These are phyloP conservation scores for Spheniscus humboldti DNA, from an alignment of 2,797 vertebrate species.

Conservation along the genomic window DNA sequence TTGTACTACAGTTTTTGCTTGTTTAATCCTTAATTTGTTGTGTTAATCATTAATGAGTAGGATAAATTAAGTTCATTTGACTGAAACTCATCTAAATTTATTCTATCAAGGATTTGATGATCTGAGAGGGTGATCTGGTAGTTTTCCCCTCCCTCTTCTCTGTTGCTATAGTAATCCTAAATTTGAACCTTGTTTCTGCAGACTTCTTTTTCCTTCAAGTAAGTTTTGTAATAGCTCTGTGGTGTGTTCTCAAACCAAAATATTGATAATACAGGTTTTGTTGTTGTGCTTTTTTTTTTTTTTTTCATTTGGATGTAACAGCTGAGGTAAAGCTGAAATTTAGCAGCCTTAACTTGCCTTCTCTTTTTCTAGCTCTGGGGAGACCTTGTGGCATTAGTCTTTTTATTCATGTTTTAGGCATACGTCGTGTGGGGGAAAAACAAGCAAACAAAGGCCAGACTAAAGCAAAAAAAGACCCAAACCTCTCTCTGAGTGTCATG, in stretches of 20 bases:
- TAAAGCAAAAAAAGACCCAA: background rate
- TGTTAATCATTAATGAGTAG: background rate
- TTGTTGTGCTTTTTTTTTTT: background rate
- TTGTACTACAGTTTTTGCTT: background rate
- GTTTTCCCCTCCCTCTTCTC: background rate
- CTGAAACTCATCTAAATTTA: background rate
- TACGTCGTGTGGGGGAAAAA: background rate
- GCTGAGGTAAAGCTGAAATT: background rate
- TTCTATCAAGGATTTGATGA: background rate
- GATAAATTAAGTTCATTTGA: background rate
- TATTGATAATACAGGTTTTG: background rate
- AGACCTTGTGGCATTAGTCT: background rate
- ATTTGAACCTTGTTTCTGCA: slow-evolving; percentile 14
- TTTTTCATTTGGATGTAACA: background rate
- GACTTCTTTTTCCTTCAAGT: background rate
- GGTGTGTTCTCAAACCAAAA: background rate
- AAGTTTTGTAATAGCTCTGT: background rate
- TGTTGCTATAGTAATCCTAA: slow-evolving; percentile 60
- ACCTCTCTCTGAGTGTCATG: background rate
- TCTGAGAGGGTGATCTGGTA: background rate
- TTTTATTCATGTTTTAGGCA: background rate
- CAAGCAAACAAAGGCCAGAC: background rate
- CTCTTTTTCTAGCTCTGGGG: background rate
- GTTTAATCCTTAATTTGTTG: background rate
- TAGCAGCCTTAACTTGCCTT: background rate